These are phyloP conservation scores for Brachymystax lenok DNA, from an alignment of 2,797 vertebrate genomes.

Conservation along the genomic window DNA sequence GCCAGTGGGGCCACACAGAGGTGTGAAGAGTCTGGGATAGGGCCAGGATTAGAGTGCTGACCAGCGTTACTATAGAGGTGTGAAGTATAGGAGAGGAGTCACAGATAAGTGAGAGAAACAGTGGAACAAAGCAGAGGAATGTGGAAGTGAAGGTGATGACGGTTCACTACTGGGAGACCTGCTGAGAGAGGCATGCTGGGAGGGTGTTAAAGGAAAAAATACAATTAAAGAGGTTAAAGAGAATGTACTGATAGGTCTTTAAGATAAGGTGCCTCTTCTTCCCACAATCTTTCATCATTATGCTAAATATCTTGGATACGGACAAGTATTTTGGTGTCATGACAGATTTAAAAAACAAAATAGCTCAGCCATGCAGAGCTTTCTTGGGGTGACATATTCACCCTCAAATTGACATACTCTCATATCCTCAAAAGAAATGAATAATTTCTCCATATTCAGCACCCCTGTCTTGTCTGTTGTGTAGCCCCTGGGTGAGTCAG, in stretches of 20 bases:
- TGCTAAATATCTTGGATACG: background rate
- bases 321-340: background rate
- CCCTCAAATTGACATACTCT: conserved; percentile 12
- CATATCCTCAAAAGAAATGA: background rate
- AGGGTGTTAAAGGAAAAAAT: conserved; percentile 11
- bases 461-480: conserved; percentile 15
- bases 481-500: conserved; percentile 24
- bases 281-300: conserved; percentile 3
- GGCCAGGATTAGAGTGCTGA: conserved; percentile 51
- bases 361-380: conserved; percentile 6
- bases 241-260: conserved; percentile 16
- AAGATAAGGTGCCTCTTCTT: conserved; percentile 19
- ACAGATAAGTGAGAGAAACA: conserved; percentile 55
- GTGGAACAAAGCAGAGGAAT: conserved; percentile 49
- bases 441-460: background rate
- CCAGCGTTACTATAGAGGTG: conserved; percentile 60
- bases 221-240: conserved; percentile 35
- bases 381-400: conserved; percentile 10
- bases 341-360: background rate
- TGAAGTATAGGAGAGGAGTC: conserved; percentile 45
- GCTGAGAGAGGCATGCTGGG: conserved; percentile 33
- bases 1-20: conserved; percentile 39
- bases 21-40: conserved; percentile 61
- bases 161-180: conserved; percentile 34
- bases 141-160: conserved; percentile 42